Evolutionary conservation across 1,140 invertebrate genomes (phyloP).

Genomic region (Diorhabda sublineata): DNA sequence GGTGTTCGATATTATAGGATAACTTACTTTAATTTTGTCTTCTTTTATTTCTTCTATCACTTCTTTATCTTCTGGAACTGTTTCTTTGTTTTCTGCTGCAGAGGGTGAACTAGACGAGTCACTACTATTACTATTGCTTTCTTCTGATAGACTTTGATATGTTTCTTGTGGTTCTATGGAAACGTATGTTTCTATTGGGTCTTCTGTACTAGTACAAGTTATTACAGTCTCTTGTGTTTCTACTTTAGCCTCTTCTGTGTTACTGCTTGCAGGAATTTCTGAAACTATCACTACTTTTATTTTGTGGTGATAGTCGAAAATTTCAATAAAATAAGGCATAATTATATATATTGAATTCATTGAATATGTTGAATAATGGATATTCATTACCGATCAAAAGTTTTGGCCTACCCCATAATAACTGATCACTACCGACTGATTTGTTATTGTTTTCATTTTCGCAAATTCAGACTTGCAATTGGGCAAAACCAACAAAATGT

Average conservation of each 20-base stretch:
- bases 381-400: too few species aligned
- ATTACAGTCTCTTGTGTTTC: constrained; percentile 31
- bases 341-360: too few species aligned
- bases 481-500: too few species aligned
- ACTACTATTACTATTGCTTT: constrained; percentile 1
- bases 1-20: too few species aligned
- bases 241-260: constrained; percentile 10
- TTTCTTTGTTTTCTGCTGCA: constrained; percentile 22
- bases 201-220: constrained; percentile 26
- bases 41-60: not conserved
- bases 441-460: too few species aligned
- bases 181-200: constrained; percentile 33
- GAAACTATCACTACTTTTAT: not conserved
- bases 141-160: not conserved
- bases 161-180: constrained; percentile 19
- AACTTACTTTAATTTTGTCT: not conserved
- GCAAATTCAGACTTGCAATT: too few species aligned
- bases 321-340: too few species aligned
- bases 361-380: too few species aligned
- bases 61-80: constrained; percentile 24
- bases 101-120: not conserved
- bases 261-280: constrained; percentile 17
- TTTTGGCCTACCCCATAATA: too few species aligned
- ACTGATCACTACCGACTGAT: too few species aligned
- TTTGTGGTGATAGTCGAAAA: too few species aligned